Percentiles rank a stretch among this genome's conserved stretches.
phyloP scores from a whole-genome alignment of 1,140 invertebrate genomes.

The Bombus haemorrhoidalis region DNA sequence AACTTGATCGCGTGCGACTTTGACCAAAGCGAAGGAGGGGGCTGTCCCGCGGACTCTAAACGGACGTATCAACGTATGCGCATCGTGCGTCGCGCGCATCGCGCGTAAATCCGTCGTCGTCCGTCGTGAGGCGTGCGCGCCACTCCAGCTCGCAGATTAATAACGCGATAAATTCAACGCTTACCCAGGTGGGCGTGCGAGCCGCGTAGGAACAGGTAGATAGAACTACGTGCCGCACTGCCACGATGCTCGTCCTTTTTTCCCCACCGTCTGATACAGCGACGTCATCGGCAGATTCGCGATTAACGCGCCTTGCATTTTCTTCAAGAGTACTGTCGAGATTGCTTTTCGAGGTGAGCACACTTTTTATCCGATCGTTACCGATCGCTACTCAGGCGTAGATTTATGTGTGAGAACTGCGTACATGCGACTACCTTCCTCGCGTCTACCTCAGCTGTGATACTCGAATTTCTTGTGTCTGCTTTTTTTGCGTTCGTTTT shows the following conservation, averaged over 20 bases:
- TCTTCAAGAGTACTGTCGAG: background rate
- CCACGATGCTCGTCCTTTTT: slow-evolving; percentile 6
- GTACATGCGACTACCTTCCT: too few relatives aligned
- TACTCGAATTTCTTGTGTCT: too few relatives aligned
- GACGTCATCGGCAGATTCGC: background rate
- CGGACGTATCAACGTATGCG: background rate
- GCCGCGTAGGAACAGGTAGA: slow-evolving; percentile 42
- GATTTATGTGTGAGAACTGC: background rate
- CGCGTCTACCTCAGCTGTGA: too few relatives aligned
- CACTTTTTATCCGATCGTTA: background rate
- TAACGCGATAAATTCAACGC: slow-evolving; percentile 74
- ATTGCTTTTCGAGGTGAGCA: background rate
- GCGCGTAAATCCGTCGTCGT: slow-evolving; percentile 51
- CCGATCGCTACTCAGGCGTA: background rate
- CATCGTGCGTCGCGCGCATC: background rate
- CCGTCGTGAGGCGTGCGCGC: background rate
- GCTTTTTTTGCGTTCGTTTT: too few relatives aligned
- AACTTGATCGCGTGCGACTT: slow-evolving; percentile 12
- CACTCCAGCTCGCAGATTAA: slow-evolving; percentile 66
- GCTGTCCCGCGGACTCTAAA: background rate
- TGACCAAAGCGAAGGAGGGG: background rate
- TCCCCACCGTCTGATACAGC: background rate
- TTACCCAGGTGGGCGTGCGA: slow-evolving; percentile 52
- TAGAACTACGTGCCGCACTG: slow-evolving; percentile 14
- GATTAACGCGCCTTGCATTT: background rate